Evolutionary conservation across 1,140 invertebrate genomes (phyloP).

Genomic region (Lysiphlebus fabarum): DNA sequence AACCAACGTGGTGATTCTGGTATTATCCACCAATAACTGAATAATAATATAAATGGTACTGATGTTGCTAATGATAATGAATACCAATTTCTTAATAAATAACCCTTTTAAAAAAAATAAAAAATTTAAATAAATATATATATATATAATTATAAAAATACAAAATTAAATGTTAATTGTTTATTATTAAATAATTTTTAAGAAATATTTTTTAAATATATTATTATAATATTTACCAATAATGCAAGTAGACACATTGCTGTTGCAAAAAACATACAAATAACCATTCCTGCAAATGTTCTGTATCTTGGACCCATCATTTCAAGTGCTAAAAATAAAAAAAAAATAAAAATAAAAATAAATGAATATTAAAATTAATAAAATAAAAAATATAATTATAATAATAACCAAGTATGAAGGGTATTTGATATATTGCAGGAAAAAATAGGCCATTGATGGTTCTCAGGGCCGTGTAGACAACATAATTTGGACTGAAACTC

Average conservation of each 20-base stretch:
- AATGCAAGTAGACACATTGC: slow-evolving; percentile 66
- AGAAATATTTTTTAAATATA: too few species aligned
- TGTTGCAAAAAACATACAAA: slow-evolving; percentile 65
- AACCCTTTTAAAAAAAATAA: slow-evolving; percentile 52
- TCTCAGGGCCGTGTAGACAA: slow-evolving; percentile 62
- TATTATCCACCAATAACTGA: slow-evolving; percentile 64
- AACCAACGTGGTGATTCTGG: slow-evolving; percentile 71
- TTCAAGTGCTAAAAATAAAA: slow-evolving; percentile 56
- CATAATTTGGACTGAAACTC: slow-evolving; percentile 66
- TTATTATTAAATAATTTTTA: too few species aligned
- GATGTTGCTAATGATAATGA: slow-evolving; percentile 66
- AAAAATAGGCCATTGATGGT: slow-evolving; percentile 68
- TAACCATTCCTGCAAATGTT: slow-evolving; percentile 66
- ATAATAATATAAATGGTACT: slow-evolving; percentile 65
- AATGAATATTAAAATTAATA: slow-evolving; percentile 1
- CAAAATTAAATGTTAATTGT: too few species aligned
- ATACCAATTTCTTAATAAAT: slow-evolving; percentile 64
- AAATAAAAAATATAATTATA: slow-evolving; percentile 1
- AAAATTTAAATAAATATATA: background rate
- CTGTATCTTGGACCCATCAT: slow-evolving; percentile 66
- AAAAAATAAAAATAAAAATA: slow-evolving; percentile 4
- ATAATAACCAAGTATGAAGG: slow-evolving; percentile 62
- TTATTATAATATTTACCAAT: slow-evolving; percentile 50
- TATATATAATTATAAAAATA: too few species aligned
- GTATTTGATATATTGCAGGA: slow-evolving; percentile 69